phyloP scores from a whole-genome alignment of 2,113 vertebrate species.

The Phaethon lepturus region DNA sequence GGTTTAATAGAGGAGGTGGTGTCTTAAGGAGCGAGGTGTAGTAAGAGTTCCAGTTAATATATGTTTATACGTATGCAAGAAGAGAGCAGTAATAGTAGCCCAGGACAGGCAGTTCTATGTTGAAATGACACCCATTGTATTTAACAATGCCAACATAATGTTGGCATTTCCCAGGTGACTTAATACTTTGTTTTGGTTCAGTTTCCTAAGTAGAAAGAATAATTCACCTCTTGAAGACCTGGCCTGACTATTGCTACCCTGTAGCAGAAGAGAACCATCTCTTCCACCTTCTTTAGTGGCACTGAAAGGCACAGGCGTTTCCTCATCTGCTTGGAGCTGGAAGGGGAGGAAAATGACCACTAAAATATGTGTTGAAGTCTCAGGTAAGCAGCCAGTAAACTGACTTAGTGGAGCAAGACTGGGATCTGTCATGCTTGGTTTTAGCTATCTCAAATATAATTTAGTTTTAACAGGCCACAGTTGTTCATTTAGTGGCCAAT shows the following conservation, averaged over 20 bases:
- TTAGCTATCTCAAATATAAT: not conserved
- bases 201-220: not conserved
- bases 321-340: not conserved
- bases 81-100: not conserved
- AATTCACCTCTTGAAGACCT: not conserved
- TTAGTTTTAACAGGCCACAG: not conserved
- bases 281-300: not conserved
- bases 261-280: not conserved
- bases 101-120: accelerated
- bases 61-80: not conserved
- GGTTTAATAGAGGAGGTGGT: not conserved
- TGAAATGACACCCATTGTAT: not conserved
- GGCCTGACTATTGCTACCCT: not conserved
- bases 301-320: accelerated
- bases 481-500: not conserved
- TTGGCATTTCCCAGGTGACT: not conserved
- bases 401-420: not conserved
- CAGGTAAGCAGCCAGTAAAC: not conserved
- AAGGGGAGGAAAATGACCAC: not conserved
- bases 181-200: not conserved
- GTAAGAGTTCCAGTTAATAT: not conserved
- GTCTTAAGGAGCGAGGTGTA: not conserved
- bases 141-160: not conserved
- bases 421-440: not conserved
- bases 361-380: not conserved